These are phyloP conservation scores for Xenopus petersii DNA, from an alignment of 2,797 vertebrate species.

Conservation along the genomic window DNA sequence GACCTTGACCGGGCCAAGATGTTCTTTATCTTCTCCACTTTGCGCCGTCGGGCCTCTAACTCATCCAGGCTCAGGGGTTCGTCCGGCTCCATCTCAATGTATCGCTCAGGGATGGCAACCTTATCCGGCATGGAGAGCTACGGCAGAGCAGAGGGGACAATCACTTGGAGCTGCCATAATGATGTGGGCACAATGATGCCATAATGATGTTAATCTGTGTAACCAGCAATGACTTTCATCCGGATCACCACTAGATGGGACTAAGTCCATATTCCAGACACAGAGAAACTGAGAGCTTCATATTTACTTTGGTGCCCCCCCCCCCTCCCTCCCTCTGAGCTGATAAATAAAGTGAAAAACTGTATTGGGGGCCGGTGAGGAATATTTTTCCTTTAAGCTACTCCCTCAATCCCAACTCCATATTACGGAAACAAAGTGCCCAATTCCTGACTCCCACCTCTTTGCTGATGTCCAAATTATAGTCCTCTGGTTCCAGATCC, in stretches of 20 bases:
- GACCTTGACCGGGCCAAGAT: conserved; percentile 93
- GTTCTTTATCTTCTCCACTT: conserved; percentile 91
- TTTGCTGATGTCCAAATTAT: conserved; percentile 88
- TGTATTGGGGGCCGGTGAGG: too few relatives aligned
- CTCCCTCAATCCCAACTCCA: too few relatives aligned
- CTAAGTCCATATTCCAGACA: background rate
- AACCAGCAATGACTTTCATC: background rate
- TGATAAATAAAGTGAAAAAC: too few relatives aligned
- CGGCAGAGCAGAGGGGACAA: conserved; percentile 28
- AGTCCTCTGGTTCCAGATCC: conserved; percentile 87
- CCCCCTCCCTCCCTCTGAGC: too few relatives aligned
- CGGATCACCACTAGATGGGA: background rate
- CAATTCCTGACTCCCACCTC: conserved; percentile 71
- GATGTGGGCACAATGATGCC: too few relatives aligned
- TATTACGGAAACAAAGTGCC: too few relatives aligned
- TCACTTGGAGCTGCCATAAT: background rate
- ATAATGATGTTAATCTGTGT: too few relatives aligned
- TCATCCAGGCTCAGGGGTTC: conserved; percentile 89
- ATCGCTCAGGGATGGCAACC: conserved; percentile 90
- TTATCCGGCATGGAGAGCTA: conserved; percentile 91
- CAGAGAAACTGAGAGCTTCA: too few relatives aligned
- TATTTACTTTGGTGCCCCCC: too few relatives aligned
- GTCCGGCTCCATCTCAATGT: conserved; percentile 86
- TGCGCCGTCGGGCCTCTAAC: conserved; percentile 83
- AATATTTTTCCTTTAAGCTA: too few relatives aligned